Conservation (phyloP, 92 coral and sea anemone genomes). For the Palythoa grandis region DNA sequence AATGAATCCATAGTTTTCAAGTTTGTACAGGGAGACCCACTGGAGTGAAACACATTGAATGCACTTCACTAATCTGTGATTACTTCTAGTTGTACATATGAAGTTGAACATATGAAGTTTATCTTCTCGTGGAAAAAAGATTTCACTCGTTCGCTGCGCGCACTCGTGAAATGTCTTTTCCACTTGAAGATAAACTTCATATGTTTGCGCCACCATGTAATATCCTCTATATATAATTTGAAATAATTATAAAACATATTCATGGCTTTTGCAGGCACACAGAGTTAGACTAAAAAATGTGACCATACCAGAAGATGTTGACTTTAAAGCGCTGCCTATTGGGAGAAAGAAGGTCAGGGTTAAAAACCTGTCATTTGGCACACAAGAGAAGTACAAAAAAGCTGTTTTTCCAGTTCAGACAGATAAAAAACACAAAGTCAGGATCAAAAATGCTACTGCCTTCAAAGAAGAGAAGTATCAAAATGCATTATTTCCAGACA, state of each 20-base stretch:
- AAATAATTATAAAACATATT: background rate
- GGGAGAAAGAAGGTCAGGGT: conserved; percentile 25
- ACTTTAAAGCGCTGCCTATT: background rate
- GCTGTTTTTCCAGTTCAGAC: conserved; percentile 2
- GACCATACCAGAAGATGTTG: conserved; percentile 29
- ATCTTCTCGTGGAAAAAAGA: too few relatives aligned
- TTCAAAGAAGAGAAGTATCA: conserved; percentile 1
- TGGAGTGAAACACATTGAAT: too few relatives aligned
- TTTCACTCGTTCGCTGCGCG: too few relatives aligned
- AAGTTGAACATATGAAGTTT: too few relatives aligned
- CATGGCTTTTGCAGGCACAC: conserved; percentile 10
- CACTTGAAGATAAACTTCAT: too few relatives aligned
- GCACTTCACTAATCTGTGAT: too few relatives aligned
- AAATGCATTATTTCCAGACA: conserved; percentile 14
- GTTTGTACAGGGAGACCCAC: too few relatives aligned
- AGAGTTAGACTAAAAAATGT: conserved; percentile 51
- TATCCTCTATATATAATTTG: too few relatives aligned
- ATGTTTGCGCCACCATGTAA: too few relatives aligned
- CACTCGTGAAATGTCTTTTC: too few relatives aligned
- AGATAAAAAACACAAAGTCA: conserved; percentile 12
- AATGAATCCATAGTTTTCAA: too few relatives aligned
- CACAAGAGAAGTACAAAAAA: background rate
- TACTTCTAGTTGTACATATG: too few relatives aligned
- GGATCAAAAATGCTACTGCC: conserved; percentile 27
- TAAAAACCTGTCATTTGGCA: conserved; percentile 14